Evolutionary conservation across 1,140 invertebrate genomes (phyloP).

Genomic region (Neocloeon triangulifer): DNA sequence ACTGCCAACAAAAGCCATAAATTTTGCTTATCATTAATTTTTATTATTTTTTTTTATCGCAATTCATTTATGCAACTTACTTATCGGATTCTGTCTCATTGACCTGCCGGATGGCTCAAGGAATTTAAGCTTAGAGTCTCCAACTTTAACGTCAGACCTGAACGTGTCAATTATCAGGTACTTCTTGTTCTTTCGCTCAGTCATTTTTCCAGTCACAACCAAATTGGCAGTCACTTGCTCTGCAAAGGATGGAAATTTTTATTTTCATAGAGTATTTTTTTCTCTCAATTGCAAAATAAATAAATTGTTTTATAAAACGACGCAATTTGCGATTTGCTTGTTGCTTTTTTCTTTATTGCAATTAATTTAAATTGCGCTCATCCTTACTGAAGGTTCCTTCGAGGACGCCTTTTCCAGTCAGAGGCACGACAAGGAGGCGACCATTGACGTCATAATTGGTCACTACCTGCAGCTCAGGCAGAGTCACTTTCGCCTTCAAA

Average conservation of each 20-base stretch:
- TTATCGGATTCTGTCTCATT: background rate
- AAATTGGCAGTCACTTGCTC: conserved; percentile 27
- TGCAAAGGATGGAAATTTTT: no score
- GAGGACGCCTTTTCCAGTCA: conserved; percentile 37
- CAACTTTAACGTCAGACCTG: conserved; percentile 31
- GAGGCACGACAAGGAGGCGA: conserved; percentile 32
- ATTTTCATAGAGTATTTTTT: conserved; percentile 1
- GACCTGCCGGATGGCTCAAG: background rate
- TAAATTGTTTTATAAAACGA: no score
- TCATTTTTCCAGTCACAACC: conserved; percentile 26
- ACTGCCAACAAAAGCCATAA: no score
- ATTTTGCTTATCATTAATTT: background rate
- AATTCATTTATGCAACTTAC: conserved; percentile 1
- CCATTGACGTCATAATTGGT: conserved; percentile 44
- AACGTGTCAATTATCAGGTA: conserved; percentile 34
- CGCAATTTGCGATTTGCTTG: no score
- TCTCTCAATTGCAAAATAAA: background rate
- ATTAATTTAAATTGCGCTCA: background rate
- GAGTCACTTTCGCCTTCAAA: conserved; percentile 25
- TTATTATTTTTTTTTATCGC: background rate
- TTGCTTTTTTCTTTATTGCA: no score
- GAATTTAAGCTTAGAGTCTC: conserved; percentile 21
- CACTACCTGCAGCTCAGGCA: conserved; percentile 29
- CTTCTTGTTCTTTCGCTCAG: conserved; percentile 28
- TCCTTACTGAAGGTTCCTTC: conserved; percentile 46